Conservation (phyloP, 2,113 vertebrate genomes). For the Chaetodon auriga region DNA sequence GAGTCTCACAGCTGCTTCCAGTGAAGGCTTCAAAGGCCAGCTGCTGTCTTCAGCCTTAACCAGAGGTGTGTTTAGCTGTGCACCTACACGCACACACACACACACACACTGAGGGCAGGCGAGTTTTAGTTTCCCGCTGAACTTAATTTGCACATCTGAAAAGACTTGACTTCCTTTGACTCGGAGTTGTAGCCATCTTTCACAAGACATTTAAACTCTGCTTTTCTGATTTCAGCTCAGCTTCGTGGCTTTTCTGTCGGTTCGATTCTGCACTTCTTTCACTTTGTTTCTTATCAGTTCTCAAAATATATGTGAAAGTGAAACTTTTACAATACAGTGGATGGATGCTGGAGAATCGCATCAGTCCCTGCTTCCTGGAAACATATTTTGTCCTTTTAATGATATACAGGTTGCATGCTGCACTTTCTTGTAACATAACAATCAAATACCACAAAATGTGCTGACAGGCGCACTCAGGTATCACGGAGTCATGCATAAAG, state of each 20-base stretch:
- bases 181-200: not conserved
- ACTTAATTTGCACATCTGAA: not conserved
- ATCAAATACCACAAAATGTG: not conserved
- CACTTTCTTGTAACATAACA: not conserved
- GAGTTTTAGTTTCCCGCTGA: conserved; percentile 5
- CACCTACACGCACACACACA: not conserved
- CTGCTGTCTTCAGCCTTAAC: not conserved
- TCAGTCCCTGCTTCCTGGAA: not conserved
- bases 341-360: not conserved
- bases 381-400: not conserved
- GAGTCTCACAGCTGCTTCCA: not conserved
- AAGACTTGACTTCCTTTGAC: not conserved
- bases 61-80: not conserved
- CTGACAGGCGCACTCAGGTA: not conserved
- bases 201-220: not conserved
- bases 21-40: not conserved
- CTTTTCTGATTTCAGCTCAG: conserved; percentile 2
- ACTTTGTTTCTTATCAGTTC: not conserved
- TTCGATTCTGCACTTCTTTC: not conserved
- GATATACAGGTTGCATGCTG: not conserved
- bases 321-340: not conserved
- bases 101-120: not conserved
- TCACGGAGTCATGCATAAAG: not conserved
- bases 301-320: not conserved
- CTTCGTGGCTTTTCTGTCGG: not conserved